Conservation (phyloP, 2,888 invertebrate genomes). For the Hydraecia micacea region DNA sequence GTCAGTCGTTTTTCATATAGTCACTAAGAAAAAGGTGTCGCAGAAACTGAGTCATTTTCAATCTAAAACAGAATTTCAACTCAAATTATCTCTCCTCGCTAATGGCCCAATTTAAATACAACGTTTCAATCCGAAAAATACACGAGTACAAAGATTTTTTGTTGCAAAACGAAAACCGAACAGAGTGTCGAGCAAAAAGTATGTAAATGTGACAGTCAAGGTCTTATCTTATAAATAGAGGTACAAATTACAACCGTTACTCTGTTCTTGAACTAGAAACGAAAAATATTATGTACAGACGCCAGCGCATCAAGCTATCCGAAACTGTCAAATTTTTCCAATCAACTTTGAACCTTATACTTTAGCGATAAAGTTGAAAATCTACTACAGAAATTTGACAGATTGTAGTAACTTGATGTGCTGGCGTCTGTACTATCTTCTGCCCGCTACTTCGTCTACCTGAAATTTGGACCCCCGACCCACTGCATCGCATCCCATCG, state of each 20-base stretch:
- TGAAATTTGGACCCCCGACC: background rate
- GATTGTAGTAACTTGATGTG: too few species aligned
- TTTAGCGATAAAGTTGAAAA: too few species aligned
- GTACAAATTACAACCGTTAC: constrained; percentile 41
- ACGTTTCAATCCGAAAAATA: constrained; percentile 42
- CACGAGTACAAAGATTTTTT: constrained; percentile 29
- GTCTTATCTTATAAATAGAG: constrained; percentile 37
- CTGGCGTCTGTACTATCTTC: too few species aligned
- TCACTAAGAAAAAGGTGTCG: background rate
- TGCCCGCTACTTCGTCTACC: background rate
- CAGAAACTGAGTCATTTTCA: background rate
- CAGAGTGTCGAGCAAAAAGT: constrained; percentile 38
- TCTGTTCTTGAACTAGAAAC: constrained; percentile 47
- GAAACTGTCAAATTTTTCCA: too few species aligned
- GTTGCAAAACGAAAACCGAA: constrained; percentile 12
- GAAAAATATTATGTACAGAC: constrained; percentile 37
- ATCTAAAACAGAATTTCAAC: constrained; percentile 25
- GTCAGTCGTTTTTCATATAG: background rate
- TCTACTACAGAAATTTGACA: too few species aligned
- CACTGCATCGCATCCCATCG: background rate
- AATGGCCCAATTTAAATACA: constrained; percentile 43
- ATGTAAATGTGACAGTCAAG: constrained; percentile 46
- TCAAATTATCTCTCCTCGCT: constrained; percentile 37
- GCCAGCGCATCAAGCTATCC: too few species aligned
- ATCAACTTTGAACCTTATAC: too few species aligned